Conservation (phyloP, 2,888 invertebrate species). For the Trypoxylon attenuatum region DNA sequence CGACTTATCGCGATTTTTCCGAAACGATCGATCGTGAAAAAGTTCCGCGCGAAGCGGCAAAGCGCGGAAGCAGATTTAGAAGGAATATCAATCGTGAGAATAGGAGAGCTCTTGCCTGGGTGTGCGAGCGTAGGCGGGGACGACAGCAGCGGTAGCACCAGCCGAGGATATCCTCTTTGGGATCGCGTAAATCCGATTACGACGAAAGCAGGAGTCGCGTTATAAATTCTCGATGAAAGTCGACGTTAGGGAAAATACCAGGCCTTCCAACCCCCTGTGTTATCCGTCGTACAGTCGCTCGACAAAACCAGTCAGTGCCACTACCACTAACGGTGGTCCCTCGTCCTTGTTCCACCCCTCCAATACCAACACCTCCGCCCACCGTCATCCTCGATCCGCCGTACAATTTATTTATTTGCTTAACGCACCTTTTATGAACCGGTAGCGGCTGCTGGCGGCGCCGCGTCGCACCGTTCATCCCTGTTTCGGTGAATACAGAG, state of each 20-base stretch:
- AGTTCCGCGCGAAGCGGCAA: too few species aligned
- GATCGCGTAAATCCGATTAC: slow-evolving; percentile 53
- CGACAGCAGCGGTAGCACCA: too few species aligned
- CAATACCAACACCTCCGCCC: slow-evolving; percentile 9
- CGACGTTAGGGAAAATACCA: slow-evolving; percentile 45
- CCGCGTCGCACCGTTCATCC: slow-evolving; percentile 33
- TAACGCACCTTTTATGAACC: slow-evolving; percentile 60
- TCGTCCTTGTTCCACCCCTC: too few species aligned
- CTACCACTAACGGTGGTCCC: too few species aligned
- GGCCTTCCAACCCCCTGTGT: slow-evolving; percentile 17
- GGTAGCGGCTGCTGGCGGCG: slow-evolving; percentile 35
- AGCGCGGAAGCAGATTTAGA: slow-evolving; percentile 25
- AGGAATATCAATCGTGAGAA: slow-evolving; percentile 38
- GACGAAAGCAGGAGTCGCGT: slow-evolving; percentile 45
- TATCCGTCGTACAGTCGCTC: slow-evolving; percentile 5
- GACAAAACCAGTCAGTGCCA: too few species aligned
- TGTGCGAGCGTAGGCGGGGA: neutral
- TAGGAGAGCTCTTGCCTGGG: slow-evolving; percentile 5
- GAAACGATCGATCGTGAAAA: too few species aligned
- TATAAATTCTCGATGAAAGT: slow-evolving; percentile 53
- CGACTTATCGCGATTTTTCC: too few species aligned
- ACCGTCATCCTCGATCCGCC: slow-evolving; percentile 9
- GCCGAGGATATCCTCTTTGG: slow-evolving; percentile 23
- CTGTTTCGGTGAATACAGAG: slow-evolving; percentile 47
- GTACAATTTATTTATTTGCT: slow-evolving; percentile 59